Conservation (phyloP, 1,140 invertebrate species). For the Potamilus streckersoni region DNA sequence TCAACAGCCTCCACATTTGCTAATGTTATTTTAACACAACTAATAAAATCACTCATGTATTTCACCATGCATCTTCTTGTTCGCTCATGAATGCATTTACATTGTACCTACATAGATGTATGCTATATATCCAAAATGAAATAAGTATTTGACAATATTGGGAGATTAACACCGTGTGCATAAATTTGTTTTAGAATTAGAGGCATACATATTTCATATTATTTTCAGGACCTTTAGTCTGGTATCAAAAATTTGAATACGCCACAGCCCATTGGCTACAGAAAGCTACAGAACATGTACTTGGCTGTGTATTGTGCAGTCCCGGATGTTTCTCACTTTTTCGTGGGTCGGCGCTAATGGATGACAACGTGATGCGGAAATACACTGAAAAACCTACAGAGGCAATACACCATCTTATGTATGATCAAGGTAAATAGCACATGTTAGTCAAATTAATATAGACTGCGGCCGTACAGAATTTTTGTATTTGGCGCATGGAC, state of each 20-base stretch:
- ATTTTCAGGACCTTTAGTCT: constrained; percentile 60
- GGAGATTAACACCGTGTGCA: background rate
- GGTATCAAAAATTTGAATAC: constrained; percentile 68
- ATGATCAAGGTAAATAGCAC: constrained; percentile 59
- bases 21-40: too few species aligned
- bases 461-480: too few species aligned
- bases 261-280: constrained; percentile 65
- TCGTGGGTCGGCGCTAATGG: constrained; percentile 63
- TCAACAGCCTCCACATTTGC: too few species aligned
- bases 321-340: constrained; percentile 66
- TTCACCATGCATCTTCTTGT: too few species aligned
- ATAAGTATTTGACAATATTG: too few species aligned
- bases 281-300: constrained; percentile 63
- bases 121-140: too few species aligned
- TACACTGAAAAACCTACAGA: constrained; percentile 58
- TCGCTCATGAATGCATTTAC: too few species aligned
- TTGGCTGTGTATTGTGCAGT: constrained; percentile 64
- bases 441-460: background rate
- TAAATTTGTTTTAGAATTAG: background rate
- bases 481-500: too few species aligned
- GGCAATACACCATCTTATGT: constrained; percentile 62
- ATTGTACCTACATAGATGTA: too few species aligned
- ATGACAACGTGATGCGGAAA: constrained; percentile 62
- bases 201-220: background rate
- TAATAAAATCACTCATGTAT: too few species aligned